These are phyloP conservation scores for Halictus ligatus DNA, from an alignment of 2,888 invertebrate species.

Conservation along the genomic window DNA sequence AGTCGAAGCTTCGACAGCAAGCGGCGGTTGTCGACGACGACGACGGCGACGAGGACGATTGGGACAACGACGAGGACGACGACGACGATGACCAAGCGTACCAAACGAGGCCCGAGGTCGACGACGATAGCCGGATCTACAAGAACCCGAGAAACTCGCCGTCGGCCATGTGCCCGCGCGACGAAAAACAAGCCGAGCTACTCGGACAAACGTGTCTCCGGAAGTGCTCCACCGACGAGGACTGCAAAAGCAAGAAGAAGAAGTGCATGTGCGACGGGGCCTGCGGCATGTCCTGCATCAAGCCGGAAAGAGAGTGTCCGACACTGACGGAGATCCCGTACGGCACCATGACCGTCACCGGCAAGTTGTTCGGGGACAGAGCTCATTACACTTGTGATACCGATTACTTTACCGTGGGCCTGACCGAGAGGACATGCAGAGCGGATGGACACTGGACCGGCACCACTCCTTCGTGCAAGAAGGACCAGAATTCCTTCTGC, in stretches of 20 bases:
- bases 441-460: conserved; percentile 97
- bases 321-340: conserved; percentile 91
- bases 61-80: conserved; percentile 83
- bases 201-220: conserved; percentile 95
- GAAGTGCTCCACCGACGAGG: conserved; percentile 96
- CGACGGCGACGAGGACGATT: conserved; percentile 79
- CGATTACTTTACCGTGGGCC: conserved; percentile 94
- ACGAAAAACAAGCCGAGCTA: conserved; percentile 93
- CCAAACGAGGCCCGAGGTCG: conserved; percentile 86
- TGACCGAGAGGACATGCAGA: conserved; percentile 94
- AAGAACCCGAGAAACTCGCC: conserved; percentile 96
- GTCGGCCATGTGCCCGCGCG: conserved; percentile 93
- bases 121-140: conserved; percentile 93
- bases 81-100: conserved; percentile 84
- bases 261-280: conserved; percentile 98
- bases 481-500: conserved; percentile 92
- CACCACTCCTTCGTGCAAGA: conserved; percentile 92
- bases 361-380: conserved; percentile 92
- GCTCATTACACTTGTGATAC: conserved; percentile 95
- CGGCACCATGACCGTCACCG: conserved; percentile 91
- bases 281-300: conserved; percentile 99
- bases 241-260: conserved; percentile 98
- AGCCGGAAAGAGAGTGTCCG: conserved; percentile 96
- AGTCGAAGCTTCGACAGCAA: conserved; percentile 81
- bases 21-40: conserved; percentile 80